Conservation (phyloP, 2,113 vertebrate species). For the Microtus oregoni region DNA sequence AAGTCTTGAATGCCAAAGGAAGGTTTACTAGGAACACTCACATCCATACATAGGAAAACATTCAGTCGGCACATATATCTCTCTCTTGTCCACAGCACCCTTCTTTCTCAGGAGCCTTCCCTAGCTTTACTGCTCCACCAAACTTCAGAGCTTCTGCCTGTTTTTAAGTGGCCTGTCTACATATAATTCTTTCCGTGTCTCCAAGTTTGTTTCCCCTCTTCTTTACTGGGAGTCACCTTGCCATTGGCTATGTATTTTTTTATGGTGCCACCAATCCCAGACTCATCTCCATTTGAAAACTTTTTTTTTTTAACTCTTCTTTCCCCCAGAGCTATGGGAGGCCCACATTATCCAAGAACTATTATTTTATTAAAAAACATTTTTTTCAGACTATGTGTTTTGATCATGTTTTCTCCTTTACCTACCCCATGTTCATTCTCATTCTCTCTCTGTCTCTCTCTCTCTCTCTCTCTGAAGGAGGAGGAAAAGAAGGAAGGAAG, state of each 20-base stretch:
- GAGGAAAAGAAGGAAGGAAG: background rate
- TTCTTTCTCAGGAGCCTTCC: background rate
- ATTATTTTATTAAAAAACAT: background rate
- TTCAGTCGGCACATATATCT: background rate
- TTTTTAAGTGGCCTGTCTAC: background rate
- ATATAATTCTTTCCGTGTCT: background rate
- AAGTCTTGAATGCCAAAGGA: background rate
- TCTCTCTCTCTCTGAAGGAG: background rate
- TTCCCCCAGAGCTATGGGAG: background rate
- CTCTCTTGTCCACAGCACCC: background rate
- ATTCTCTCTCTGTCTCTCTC: background rate
- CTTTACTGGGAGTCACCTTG: background rate
- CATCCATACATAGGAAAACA: too few species aligned
- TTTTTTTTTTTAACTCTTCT: background rate
- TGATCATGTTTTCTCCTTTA: background rate
- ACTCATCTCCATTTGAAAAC: background rate
- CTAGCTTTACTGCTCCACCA: background rate
- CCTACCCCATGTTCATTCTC: background rate
- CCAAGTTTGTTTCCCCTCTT: background rate
- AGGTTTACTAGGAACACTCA: background rate
- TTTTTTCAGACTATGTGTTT: background rate
- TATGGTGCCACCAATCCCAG: background rate
- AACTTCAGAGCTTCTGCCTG: background rate
- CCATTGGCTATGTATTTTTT: background rate
- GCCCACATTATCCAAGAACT: background rate